Evolutionary conservation across 2,797 vertebrate species (phyloP).

Genomic region (Xyrichtys novacula): DNA sequence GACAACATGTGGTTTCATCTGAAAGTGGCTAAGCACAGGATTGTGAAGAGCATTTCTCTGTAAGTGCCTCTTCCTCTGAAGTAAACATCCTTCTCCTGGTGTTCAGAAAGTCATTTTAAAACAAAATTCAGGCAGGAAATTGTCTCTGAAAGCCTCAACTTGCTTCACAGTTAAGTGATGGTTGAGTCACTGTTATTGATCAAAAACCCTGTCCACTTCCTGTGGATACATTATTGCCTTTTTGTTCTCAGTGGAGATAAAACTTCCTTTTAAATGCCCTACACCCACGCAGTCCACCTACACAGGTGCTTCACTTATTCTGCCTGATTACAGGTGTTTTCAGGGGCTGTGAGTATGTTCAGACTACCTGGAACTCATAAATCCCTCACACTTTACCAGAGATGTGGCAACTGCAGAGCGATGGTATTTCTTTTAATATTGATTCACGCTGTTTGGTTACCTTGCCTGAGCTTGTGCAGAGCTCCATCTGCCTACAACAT

Average conservation of each 20-base stretch:
- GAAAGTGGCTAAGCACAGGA: slow-evolving; percentile 15
- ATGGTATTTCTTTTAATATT: not conserved
- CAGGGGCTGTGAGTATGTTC: slow-evolving; percentile 4
- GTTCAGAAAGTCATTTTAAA: slow-evolving; percentile 31
- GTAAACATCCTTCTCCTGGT: slow-evolving; percentile 33
- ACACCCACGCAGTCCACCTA: slow-evolving; percentile 8
- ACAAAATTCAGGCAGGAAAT: slow-evolving; percentile 42
- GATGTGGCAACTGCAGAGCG: not conserved
- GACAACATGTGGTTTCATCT: slow-evolving; percentile 20
- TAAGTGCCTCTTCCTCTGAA: slow-evolving; percentile 17
- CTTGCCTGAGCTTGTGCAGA: not conserved
- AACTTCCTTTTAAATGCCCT: slow-evolving; percentile 26
- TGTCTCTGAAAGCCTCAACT: slow-evolving; percentile 47
- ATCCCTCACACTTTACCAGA: not conserved
- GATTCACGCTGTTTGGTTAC: not conserved
- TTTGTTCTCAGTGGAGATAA: slow-evolving; percentile 33
- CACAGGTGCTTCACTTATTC: slow-evolving; percentile 32
- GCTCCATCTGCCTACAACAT: not conserved
- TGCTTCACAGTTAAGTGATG: slow-evolving; percentile 33
- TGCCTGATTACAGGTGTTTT: slow-evolving; percentile 23
- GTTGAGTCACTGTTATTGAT: slow-evolving; percentile 47
- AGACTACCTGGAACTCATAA: slow-evolving; percentile 8
- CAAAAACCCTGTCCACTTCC: slow-evolving; percentile 27
- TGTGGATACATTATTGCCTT: slow-evolving; percentile 21
- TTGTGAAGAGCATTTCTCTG: slow-evolving; percentile 5